Evolutionary conservation across 2,888 invertebrate species (phyloP), one percentile per base, ranked within the genome.

Genomic region (Caenorhabditis panamensis): DNA sequence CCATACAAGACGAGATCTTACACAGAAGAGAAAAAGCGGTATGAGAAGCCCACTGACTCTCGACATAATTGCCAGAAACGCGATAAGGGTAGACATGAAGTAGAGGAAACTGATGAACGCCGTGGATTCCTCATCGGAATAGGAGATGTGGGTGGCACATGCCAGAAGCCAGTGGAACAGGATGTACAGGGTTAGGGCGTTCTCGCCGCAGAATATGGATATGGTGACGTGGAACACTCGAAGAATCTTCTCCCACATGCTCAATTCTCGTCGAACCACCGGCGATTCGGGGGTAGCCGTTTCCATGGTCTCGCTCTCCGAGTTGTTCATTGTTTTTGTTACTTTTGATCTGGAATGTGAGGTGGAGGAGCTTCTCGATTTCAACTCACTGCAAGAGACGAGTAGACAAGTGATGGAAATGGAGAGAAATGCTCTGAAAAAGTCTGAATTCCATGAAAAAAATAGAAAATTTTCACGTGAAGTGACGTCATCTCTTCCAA

Each of bases 161-260:
- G 36, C 64, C 26, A 73, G 44, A 11, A 73, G 49, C 63, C 72
- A 73, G 49, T 73, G 72, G n/a, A 58, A 0, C 6, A 73, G 47
- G 4, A 73, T 31, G 58, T 64, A 73, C 49, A 73, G 2, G 5
- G 36, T 16, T 0, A 64, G 31, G 6, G 72, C 72, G 13, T 2
- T 47, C 72, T 31, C 31, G 9, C 31, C 9, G 31, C 31, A 31
- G 9, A 31, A 6, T 9, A 31, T 9, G 5, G 9, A 6, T 9
- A 9, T 31, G 5, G 31, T 31, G 5, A 31, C 31, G 31, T 31
- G 9, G 31, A 31, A 31, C 31, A 31, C 31, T 4, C 9, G 4
- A 4, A 31, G 31, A 4, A 31, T 9, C 31, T 24, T 41, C 51
- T 63, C 11, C 31, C 22, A 24, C 49, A 11, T 51, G 20, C n/a